Evolutionary conservation across 2,888 invertebrate genomes (phyloP), one percentile per base, ranked within the genome.

Genomic region (Apamea sordens): DNA sequence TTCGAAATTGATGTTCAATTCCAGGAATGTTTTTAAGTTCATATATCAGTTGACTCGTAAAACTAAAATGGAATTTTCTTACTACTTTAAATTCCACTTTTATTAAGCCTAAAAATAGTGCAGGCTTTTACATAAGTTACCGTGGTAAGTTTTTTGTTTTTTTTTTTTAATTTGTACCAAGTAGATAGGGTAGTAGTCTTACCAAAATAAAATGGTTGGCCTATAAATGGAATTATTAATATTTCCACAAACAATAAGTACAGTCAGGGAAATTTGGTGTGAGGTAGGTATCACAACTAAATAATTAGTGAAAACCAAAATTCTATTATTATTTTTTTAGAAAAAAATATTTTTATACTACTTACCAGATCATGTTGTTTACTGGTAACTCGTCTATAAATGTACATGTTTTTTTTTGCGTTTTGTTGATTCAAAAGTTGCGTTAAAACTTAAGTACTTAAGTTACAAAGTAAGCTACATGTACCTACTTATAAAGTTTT

Each of bases 91-190:
- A 87, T 79, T 82, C 71, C 36, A 77, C 24, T 73, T 76, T 75
- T 80, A 78, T 76, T 80, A n/a, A 15, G 41, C 59, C 82, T 84
- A 82, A 79, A 87, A 88, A 88, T 88, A 86, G 84, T 76, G n/a
- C 36, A 72, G 10, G 63, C 15, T 76, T 74, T 56, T 41, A 56
- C 65, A 71, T 61, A 79, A 75, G n/a, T 73, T 82, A 61, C 73
- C 5, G 21, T 53, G 32, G 41, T 65, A 64, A 56, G 10, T 64
- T 77, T 77, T 76, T 67, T 80, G 21, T 77, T 77, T 73, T 73
- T 80, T 50, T n/a, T 59, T 64, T 28, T 10, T 0, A 36, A 70
- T 63, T 74, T 13, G 13, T 59, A 36, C 36, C n/a, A 64, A 36
- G 11, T 32, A 36, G 21, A 21, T 32, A 13, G 32, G 32, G 32